These are phyloP conservation scores for Erebia aethiops DNA, from an alignment of 2,888 invertebrate genomes.

Conservation along the genomic window DNA sequence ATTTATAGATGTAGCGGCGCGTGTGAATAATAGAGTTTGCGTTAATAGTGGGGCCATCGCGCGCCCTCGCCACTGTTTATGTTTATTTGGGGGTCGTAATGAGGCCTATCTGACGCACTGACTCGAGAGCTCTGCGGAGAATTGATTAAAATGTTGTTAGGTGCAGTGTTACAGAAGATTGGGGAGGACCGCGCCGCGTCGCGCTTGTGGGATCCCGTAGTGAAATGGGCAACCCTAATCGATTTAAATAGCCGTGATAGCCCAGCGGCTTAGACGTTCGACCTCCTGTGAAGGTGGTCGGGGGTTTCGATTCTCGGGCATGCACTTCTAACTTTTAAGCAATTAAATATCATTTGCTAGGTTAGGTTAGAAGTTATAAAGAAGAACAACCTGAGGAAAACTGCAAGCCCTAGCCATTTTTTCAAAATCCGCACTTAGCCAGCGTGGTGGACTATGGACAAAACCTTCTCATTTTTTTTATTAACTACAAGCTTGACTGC, in stretches of 20 bases:
- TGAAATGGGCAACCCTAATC: constrained; percentile 51
- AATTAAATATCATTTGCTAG: too few relatives aligned
- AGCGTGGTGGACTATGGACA: too few relatives aligned
- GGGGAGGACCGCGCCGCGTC: constrained; percentile 63
- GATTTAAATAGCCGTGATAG: constrained; percentile 33
- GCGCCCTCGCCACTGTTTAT: constrained; percentile 80
- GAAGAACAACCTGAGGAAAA: too few relatives aligned
- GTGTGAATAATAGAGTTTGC: constrained; percentile 69
- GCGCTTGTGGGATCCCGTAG: constrained; percentile 62
- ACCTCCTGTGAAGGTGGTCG: too few relatives aligned
- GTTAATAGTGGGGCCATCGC: constrained; percentile 75
- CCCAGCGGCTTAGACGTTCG: constrained; percentile 29
- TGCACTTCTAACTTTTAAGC: too few relatives aligned
- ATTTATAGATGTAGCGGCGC: constrained; percentile 79
- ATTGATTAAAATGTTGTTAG: constrained; percentile 83
- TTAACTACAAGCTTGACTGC: too few relatives aligned
- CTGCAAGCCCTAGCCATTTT: too few relatives aligned
- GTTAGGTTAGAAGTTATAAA: too few relatives aligned
- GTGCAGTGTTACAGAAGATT: constrained; percentile 74
- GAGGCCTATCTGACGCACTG: constrained; percentile 81
- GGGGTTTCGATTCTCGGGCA: neutral
- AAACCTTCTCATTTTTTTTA: too few relatives aligned
- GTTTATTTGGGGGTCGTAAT: constrained; percentile 80
- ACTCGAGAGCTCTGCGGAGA: constrained; percentile 81
- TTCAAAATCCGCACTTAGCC: too few relatives aligned